These are phyloP conservation scores for Spinus pinus DNA, from an alignment of 2,797 vertebrate genomes.

Conservation along the genomic window DNA sequence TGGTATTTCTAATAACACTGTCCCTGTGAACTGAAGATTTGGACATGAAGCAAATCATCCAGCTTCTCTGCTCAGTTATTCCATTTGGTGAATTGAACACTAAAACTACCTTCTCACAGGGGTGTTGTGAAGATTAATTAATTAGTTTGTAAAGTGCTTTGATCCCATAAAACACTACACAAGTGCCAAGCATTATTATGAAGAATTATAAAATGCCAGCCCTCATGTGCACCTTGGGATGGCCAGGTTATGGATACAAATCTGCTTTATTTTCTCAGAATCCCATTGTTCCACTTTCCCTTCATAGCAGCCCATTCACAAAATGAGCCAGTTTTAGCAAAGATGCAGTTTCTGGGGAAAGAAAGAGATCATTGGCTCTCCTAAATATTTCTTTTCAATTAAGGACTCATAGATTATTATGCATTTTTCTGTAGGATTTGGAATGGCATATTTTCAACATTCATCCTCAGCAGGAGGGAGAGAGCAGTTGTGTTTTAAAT, in stretches of 20 bases:
- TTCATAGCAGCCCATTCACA: neutral
- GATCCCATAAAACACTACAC: neutral
- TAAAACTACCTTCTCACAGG: neutral
- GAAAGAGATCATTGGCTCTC: neutral
- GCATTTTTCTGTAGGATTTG: neutral
- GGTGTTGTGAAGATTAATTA: conserved; percentile 39
- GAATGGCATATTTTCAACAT: neutral
- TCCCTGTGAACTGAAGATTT: neutral
- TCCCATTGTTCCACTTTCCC: neutral
- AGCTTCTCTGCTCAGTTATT: neutral
- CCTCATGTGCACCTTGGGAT: neutral
- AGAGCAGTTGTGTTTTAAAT: neutral
- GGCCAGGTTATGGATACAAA: neutral
- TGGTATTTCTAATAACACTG: neutral
- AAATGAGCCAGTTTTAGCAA: neutral
- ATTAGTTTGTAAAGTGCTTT: conserved; percentile 23
- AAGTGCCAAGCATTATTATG: conserved; percentile 19
- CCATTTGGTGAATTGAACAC: neutral
- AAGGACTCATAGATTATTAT: neutral
- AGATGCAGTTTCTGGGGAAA: neutral
- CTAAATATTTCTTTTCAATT: neutral
- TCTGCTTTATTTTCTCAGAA: neutral
- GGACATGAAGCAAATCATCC: neutral
- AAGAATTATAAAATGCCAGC: conserved; percentile 4
- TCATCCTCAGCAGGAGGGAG: neutral